These are phyloP conservation scores for Heliconius congener DNA, from an alignment of 1,140 invertebrate genomes.

Conservation along the genomic window DNA sequence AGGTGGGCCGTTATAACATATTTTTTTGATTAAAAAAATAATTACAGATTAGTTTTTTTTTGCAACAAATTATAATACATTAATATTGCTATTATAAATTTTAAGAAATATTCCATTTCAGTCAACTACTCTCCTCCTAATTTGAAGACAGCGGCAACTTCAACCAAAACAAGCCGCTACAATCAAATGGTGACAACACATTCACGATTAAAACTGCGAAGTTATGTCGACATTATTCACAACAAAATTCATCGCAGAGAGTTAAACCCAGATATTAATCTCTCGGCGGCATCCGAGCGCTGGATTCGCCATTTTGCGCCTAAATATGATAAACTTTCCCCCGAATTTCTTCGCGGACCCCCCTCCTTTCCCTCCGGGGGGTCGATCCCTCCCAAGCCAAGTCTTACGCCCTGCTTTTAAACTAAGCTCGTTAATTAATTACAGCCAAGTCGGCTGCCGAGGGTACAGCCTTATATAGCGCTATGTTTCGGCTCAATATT, in stretches of 20 bases:
- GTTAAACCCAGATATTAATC: constrained; percentile 81
- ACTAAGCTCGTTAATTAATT: constrained; percentile 82
- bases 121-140: background rate
- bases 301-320: constrained; percentile 82
- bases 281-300: constrained; percentile 74
- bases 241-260: constrained; percentile 75
- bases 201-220: constrained; percentile 64
- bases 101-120: background rate
- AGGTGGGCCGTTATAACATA: too few species aligned
- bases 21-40: too few species aligned
- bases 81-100: background rate
- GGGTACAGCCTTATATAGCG: constrained; percentile 73
- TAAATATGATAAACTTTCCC: constrained; percentile 82
- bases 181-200: constrained; percentile 44
- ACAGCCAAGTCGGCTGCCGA: constrained; percentile 75
- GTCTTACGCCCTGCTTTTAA: constrained; percentile 81
- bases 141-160: constrained; percentile 1
- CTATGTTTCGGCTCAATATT: constrained; percentile 75
- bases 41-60: too few species aligned
- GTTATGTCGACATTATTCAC: constrained; percentile 72
- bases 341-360: constrained; percentile 75
- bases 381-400: constrained; percentile 59
- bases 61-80: background rate
- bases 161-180: constrained; percentile 36
- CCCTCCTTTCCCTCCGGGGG: constrained; percentile 60